Evolutionary conservation across 2,888 invertebrate genomes (phyloP), one percentile per base, ranked within the genome.

Genomic region (Xestia c-nigrum): DNA sequence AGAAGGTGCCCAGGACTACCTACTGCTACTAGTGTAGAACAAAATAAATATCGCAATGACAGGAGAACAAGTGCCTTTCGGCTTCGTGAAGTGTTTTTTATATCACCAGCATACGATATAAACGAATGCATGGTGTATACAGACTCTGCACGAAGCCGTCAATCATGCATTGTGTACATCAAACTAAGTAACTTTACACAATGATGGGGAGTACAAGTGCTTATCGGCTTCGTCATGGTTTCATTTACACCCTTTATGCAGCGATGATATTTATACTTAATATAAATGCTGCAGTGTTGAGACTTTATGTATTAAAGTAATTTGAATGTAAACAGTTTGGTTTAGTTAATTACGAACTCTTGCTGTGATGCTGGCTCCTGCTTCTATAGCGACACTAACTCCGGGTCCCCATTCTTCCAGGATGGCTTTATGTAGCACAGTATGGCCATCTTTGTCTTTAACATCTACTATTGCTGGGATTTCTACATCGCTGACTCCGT

Each of bases 391-490:
- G 3, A 95, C 87, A 57, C 89, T 89, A 3, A 95, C 94, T 5
- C 96, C 95, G 19, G 91, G 85, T 43, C 87, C 86, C 95, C 96
- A 96, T 64, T 90, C 90, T 3, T 87, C 87, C 21, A 91, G 82
- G 3, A 96, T 91, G 0, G 96, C 94, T 46, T 90, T 78, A 81
- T 95, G 95, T 3, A 96, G 90, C 10, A 95, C 93, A 5, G 96
- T 95, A 43, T 91, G 90, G 4, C 94, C 94, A n/a, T 90, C 85
- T 14, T 85, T 86, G 81, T 96, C 93, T 64, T 88, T 90, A 24
- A 92, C 87, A 71, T 95, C 78, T n/a, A 86, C 50, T 21, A 66
- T 52, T 38, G 64, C 2, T 72, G 80, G 71, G 10, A 63, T 38
- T 19, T 75, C 64, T n/a, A 10, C 38, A 31, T 83, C 72, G 3